Evolutionary conservation across 2,797 vertebrate species (phyloP).

Genomic region (Peromyscus nudipes): DNA sequence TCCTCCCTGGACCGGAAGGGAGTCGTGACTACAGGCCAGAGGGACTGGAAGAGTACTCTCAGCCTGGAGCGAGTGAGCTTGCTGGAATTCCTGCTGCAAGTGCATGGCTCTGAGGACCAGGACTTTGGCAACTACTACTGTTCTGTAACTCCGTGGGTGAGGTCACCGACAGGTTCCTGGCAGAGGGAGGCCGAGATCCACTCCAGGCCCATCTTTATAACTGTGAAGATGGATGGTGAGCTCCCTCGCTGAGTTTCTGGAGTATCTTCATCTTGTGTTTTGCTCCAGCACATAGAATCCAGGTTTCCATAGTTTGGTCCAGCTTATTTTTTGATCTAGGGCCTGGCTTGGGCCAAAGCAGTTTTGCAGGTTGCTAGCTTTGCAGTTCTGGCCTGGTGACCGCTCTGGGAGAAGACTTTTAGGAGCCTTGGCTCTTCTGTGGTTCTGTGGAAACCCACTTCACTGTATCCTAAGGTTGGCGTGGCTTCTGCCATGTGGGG

Average conservation of each 20-base stretch:
- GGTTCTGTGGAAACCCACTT: neutral
- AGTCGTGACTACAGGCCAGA: constrained; percentile 88
- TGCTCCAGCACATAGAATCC: accelerated
- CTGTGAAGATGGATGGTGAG: constrained; percentile 95
- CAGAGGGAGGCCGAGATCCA: constrained; percentile 91
- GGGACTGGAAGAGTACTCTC: constrained; percentile 94
- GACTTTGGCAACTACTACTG: constrained; percentile 96
- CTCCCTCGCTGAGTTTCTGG: neutral
- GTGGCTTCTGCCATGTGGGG: neutral
- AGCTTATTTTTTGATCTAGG: neutral
- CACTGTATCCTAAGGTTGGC: no score
- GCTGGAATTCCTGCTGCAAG: constrained; percentile 90
- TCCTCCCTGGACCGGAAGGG: constrained; percentile 92
- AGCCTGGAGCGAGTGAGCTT: constrained; percentile 92
- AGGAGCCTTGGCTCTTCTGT: neutral
- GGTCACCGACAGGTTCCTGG: constrained; percentile 92
- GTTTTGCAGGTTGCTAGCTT: neutral
- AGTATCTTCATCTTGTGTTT: neutral
- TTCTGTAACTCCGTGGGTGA: constrained; percentile 93
- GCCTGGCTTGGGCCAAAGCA: neutral
- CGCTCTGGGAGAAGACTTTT: neutral
- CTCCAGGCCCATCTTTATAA: constrained; percentile 92
- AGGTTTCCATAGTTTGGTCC: neutral
- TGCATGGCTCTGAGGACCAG: constrained; percentile 93
- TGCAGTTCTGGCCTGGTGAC: neutral